phyloP scores from a whole-genome alignment of 2,888 invertebrate genomes.

The Ctena decussata region DNA sequence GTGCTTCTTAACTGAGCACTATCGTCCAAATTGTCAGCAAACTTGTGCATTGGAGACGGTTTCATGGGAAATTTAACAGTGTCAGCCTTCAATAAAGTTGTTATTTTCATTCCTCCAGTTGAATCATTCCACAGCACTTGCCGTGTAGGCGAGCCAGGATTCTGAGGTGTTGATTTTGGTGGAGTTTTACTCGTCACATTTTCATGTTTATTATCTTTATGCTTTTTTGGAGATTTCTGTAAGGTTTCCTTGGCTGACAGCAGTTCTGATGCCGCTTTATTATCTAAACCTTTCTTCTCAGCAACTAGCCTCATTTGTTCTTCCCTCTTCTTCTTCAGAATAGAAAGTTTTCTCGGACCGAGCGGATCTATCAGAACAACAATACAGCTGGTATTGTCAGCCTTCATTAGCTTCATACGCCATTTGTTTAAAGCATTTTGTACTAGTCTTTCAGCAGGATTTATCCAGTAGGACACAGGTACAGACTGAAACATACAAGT shows the following conservation, averaged over 20 bases:
- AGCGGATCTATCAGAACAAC: constrained; percentile 96
- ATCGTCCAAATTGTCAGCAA: constrained; percentile 68
- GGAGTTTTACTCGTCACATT: background rate
- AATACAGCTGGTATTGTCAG: constrained; percentile 98
- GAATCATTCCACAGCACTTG: constrained; percentile 11
- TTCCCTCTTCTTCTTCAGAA: constrained; percentile 79
- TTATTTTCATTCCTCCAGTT: constrained; percentile 1
- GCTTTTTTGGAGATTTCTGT: constrained; percentile 53
- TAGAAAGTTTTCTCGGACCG: constrained; percentile 88
- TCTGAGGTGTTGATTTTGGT: constrained; percentile 32
- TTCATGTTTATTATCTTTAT: constrained; percentile 4
- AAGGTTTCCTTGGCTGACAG: constrained; percentile 52
- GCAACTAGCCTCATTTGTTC: constrained; percentile 64
- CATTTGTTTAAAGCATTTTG: constrained; percentile 94
- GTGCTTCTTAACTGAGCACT: constrained; percentile 72
- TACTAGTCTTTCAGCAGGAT: constrained; percentile 96
- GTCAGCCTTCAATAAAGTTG: background rate
- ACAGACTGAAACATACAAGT: constrained; percentile 81
- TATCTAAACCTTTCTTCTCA: constrained; percentile 24
- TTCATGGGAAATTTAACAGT: background rate
- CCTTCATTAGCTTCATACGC: constrained; percentile 94
- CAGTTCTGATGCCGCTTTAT: constrained; percentile 31
- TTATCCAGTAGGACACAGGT: constrained; percentile 88
- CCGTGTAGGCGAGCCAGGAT: background rate
- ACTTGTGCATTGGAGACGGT: constrained; percentile 41